These are phyloP conservation scores for Hypomesus transpacificus DNA, from an alignment of 2,113 vertebrate genomes.

Conservation along the genomic window DNA sequence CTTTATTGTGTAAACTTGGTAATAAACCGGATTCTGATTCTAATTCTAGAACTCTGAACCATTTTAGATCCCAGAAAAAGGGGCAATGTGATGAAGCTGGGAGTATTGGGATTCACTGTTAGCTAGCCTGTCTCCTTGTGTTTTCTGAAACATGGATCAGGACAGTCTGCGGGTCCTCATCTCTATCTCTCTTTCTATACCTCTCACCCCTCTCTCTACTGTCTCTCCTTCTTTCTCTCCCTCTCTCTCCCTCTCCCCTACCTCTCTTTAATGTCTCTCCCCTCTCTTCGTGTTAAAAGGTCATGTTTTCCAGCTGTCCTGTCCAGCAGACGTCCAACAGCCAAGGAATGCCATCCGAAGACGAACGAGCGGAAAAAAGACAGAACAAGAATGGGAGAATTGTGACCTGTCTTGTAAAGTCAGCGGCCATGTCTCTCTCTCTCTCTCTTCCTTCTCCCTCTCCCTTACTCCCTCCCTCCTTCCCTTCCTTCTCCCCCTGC, in stretches of 20 bases:
- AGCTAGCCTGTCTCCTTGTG: no score
- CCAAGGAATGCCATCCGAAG: constrained; percentile 36
- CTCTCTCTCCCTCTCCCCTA: neutral
- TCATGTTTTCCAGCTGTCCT: constrained; percentile 20
- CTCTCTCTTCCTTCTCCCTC: constrained; percentile 1
- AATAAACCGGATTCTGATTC: no score
- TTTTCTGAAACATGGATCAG: no score
- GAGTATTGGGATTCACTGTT: no score
- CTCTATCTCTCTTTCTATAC: neutral
- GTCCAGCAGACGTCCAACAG: constrained; percentile 40
- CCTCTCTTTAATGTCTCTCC: constrained; percentile 37
- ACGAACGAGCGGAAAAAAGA: constrained; percentile 13
- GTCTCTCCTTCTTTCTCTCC: neutral
- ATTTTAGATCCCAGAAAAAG: no score
- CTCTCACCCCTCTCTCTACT: neutral
- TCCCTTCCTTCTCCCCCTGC: constrained; percentile 3
- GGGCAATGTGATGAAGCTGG: no score
- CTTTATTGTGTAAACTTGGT: no score
- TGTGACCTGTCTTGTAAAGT: constrained; percentile 36
- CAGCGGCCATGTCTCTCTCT: neutral
- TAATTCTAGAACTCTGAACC: no score
- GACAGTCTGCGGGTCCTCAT: no score
- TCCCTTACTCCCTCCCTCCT: neutral
- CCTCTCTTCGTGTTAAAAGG: constrained; percentile 10
- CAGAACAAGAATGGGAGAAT: constrained; percentile 22